Evolutionary conservation across 2,113 vertebrate species (phyloP).

Genomic region (Hippocampus comes): DNA sequence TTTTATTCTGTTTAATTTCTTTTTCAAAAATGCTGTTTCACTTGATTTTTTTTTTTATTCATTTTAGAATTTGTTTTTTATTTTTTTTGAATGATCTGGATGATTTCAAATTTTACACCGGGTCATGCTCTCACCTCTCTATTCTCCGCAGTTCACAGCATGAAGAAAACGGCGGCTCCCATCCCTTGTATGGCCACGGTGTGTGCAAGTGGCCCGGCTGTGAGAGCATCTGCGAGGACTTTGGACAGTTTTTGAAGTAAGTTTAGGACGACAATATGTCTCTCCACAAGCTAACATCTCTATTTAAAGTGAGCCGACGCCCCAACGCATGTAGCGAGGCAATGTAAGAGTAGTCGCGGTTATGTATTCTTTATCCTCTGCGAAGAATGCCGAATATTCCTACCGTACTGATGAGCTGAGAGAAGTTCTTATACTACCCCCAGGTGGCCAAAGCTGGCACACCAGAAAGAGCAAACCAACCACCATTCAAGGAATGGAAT

Average conservation of each 20-base stretch:
- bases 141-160: constrained; percentile 82
- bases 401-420: no score
- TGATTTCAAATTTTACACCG: background rate
- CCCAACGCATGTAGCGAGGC: no score
- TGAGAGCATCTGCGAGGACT: constrained; percentile 98
- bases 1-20: no score
- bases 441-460: no score
- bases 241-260: constrained; percentile 99
- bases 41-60: no score
- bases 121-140: background rate
- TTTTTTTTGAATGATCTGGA: background rate
- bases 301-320: background rate
- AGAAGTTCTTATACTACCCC: no score
- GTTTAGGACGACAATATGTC: constrained; percentile 42
- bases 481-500: no score
- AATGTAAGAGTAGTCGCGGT: no score
- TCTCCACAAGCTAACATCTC: background rate
- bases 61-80: background rate
- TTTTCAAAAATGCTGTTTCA: no score
- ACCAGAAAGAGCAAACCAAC: no score
- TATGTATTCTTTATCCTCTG: no score
- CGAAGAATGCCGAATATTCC: no score
- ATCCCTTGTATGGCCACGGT: constrained; percentile 96
- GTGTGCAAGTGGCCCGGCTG: constrained; percentile 99
- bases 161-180: constrained; percentile 91